Base-by-base conservation (phyloP, 2,888 invertebrate species). In the Lasioglossum oenotherae region DNA sequence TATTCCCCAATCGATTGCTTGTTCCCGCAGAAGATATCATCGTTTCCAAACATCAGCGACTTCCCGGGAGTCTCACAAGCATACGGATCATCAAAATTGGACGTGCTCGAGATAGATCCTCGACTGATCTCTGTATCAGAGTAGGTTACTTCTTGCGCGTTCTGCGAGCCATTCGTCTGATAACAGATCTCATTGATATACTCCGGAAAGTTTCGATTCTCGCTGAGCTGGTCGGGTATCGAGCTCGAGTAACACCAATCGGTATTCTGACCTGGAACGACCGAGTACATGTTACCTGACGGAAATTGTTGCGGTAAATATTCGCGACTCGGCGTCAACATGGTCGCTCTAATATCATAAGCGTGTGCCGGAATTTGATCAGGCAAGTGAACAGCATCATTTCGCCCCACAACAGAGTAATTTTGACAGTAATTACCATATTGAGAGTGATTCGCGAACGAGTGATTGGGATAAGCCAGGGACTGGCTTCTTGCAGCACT, bases 371-470 rank as follows among this genome's bases (percentile, higher is more conserved):
- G 16, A 6, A 31, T 35, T 14, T 64, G 72, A 64, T 27, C 35
- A 1, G 31, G 4, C 12, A 27, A 44, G 5, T 35, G 57, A 3
- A 8, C 16, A 23, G 16, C 8, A 16, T 23, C 41, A 10, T 19
- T 79, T 35, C 64, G 72, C 5, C 23, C 44, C 0, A 2, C 31
- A 0, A 12, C 19, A 14, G 35, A 2, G 3, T 73, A 80, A 46
- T 78, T 74, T 4, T 31, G 69, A 41, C 57, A 71, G 41, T 60
- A 74, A 77, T 74, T 73, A 14, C 23, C 12, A 4, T 31, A 78
- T 1, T n/a, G 78, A 3, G n/a, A 16, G 16, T 4, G 23, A 64
- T 53, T 81, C 2, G 23, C 41, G 3, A 38, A 27, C 3, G 53
- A 44, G 14, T 4, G 44, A 53, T 57, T 35, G 14, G n/a, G 0